Base-by-base conservation (phyloP, 1,140 invertebrate species). In the Cyphomyrmex costatus region DNA sequence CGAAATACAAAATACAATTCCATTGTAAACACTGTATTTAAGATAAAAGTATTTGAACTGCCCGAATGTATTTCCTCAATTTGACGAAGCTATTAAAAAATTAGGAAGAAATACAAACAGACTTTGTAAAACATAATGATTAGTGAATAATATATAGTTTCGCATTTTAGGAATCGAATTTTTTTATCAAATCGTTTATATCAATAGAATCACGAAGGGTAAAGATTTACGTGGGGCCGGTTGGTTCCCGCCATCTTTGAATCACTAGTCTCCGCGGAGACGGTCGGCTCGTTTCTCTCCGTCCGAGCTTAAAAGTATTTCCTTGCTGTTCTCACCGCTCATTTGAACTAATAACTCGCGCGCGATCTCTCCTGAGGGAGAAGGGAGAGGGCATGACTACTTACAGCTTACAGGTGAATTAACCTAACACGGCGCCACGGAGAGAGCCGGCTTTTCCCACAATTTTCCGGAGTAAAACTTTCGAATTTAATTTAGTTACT, bases 231-330 rank as follows among this genome's bases (percentile, higher is more conserved):
- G 79, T 49, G 68, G 36, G 10, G 27, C 16, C 46, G 24, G 53
- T 42, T 73, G 30, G 30, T 36, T 21, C 19, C 4, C 71, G 12
- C 77, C 85, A 79, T 89, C 80, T 86, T 91, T 88, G 88, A 91
- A 91, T 87, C 85, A 90, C 86, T 74, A 83, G 88, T 84, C 85
- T 88, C 86, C 82, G 80, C 85, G 65, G 86, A 90, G 85, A 49
- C 56, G 78, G 58, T 56, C 51, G 53, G 60, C 63, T 88, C 68
- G 84, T 87, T 82, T 91, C 90, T 90, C 89, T 88, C 77, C 79
- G 73, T 83, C 21, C 63, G 85, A 85, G 86, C 86, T 91, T 88
- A 90, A 93, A 92, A 92, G 91, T 89, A 88, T 91, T 92, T 92
- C 86, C 86, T 87, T 87, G 91, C 88, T 91, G 85, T 89, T 89